phyloP scores from a whole-genome alignment of 2,888 invertebrate genomes.

The Machimus atricapillus region DNA sequence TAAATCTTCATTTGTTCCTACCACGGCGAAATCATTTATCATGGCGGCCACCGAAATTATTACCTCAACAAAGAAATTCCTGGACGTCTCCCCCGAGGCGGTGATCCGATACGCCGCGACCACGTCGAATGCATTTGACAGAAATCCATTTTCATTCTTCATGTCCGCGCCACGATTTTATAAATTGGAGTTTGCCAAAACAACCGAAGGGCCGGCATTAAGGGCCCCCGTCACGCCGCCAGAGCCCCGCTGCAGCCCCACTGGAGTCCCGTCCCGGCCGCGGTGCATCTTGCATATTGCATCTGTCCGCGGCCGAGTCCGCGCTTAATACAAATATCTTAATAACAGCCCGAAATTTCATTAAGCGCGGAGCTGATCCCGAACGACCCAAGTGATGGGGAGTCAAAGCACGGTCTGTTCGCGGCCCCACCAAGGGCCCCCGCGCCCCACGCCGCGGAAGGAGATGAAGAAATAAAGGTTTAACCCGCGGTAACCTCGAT shows the following conservation, averaged over 20 bases:
- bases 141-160: slow-evolving; percentile 36
- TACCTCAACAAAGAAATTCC: slow-evolving; percentile 24
- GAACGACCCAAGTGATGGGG: slow-evolving; percentile 33
- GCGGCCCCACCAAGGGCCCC: background rate
- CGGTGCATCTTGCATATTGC: background rate
- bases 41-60: slow-evolving; percentile 34
- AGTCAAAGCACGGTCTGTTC: background rate
- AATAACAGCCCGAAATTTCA: slow-evolving; percentile 38
- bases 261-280: background rate
- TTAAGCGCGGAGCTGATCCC: slow-evolving; percentile 33
- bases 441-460: background rate
- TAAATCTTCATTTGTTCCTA: slow-evolving; percentile 38
- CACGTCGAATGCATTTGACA: slow-evolving; percentile 37
- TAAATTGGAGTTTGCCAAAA: slow-evolving; percentile 38
- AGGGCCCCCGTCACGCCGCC: background rate
- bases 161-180: background rate
- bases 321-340: slow-evolving; percentile 35
- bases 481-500: slow-evolving; percentile 22
- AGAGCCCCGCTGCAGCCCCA: background rate
- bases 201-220: slow-evolving; percentile 25
- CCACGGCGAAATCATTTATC: slow-evolving; percentile 37
- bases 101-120: slow-evolving; percentile 34
- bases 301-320: background rate
- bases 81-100: slow-evolving; percentile 22
- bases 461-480: slow-evolving; percentile 36